Conservation (phyloP, 1,140 invertebrate genomes). For the Drosophila kurseongensis region DNA sequence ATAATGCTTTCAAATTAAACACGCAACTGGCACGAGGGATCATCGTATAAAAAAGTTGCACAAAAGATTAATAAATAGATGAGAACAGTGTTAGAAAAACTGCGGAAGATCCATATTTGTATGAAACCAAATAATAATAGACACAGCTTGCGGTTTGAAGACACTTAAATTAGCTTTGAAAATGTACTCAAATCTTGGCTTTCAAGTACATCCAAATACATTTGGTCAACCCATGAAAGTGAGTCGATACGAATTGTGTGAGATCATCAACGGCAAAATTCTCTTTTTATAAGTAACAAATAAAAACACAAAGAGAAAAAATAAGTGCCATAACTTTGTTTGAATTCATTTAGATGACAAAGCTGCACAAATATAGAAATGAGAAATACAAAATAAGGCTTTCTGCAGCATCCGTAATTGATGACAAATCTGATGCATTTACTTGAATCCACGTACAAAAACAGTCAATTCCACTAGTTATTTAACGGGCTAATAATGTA, state of each 20-base stretch:
- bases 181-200: constrained; percentile 12
- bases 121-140: too few relatives aligned
- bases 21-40: constrained; percentile 57
- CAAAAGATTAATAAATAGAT: background rate
- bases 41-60: constrained; percentile 15
- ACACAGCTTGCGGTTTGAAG: background rate
- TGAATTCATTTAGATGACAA: constrained; percentile 13
- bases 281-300: constrained; percentile 39
- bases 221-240: constrained; percentile 9
- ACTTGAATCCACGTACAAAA: background rate
- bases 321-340: constrained; percentile 18
- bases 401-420: constrained; percentile 8
- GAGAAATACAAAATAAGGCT: background rate
- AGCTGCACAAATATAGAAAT: background rate
- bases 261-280: constrained; percentile 50
- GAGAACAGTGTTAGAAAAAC: background rate
- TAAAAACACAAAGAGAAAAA: constrained; percentile 12
- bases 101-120: too few relatives aligned
- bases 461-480: background rate
- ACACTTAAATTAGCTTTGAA: constrained; percentile 10
- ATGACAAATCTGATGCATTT: constrained; percentile 17
- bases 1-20: constrained; percentile 48
- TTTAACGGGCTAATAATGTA: constrained; percentile 13
- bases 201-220: constrained; percentile 2
- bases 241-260: constrained; percentile 41